A percentile compares a stretch with the other conserved stretches of the same genome.
Conservation (phyloP, 2,797 vertebrate species). For the Acanthornis magna region DNA sequence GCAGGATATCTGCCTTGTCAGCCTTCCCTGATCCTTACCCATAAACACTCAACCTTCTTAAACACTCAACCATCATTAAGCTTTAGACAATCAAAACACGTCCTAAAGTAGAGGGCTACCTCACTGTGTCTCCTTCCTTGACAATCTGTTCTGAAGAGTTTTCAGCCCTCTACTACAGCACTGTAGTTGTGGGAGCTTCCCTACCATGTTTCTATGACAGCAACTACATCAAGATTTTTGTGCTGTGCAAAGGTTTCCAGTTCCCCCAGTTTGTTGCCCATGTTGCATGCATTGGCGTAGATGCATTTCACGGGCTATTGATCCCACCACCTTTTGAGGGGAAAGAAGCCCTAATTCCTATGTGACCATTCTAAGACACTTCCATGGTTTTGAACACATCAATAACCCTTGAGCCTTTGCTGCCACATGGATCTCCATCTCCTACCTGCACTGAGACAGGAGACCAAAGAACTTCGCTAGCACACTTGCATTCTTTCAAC, state of each 20-base stretch:
- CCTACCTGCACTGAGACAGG: fast-evolving
- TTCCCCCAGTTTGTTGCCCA: neutral
- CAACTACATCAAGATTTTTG: neutral
- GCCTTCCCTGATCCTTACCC: neutral
- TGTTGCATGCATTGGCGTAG: neutral
- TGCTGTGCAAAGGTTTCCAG: neutral
- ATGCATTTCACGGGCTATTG: neutral
- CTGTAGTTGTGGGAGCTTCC: neutral
- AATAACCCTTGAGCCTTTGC: neutral
- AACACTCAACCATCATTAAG: neutral
- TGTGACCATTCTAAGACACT: neutral
- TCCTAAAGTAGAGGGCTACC: neutral
- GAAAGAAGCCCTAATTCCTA: neutral
- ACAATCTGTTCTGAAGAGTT: neutral
- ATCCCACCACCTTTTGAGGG: neutral
- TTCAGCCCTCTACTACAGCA: neutral
- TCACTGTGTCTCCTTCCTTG: neutral
- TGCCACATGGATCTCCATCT: neutral
- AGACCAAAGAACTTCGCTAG: neutral
- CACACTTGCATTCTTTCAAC: neutral
- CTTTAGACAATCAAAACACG: neutral
- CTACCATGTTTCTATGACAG: neutral
- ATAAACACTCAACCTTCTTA: neutral
- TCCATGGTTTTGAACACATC: neutral
- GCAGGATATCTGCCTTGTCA: neutral